Evolutionary conservation across 2,113 vertebrate genomes (phyloP), one percentile per base, ranked within the genome.

Genomic region (Anoplopoma fimbria): DNA sequence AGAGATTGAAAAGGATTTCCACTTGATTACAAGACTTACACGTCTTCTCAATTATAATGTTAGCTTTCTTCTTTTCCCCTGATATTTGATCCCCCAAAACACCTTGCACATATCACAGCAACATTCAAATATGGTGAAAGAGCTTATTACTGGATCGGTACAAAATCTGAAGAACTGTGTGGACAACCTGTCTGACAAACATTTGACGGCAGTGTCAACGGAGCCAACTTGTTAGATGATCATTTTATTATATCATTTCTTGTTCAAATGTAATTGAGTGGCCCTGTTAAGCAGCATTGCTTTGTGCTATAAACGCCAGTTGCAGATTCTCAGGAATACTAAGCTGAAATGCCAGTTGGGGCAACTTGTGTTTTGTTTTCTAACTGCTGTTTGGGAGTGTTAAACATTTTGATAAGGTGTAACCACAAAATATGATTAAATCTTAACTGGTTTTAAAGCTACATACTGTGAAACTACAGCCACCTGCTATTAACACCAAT

Each of bases 81-180:
- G 55, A 10, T 63, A 67, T 86, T 68, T 53, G 47, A 87, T 70
- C 64, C 45, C 61, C 27, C 29, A 10, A 71, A 69, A 81, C 70
- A 64, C 14, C 12, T 73, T 19, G 8, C 84, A 23, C 34, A 55
- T 70, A 84, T 80, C 73, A 77, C 34, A 25, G 63, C 40, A 76
- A 31, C 29, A 68, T 75, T 64, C 33, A 72, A 53, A 36, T 25
- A 27, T 60, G 34, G 57, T 77, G 65, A 82, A 34, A 69, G 68
- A 45, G 31, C 61, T 83, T 40, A 72, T 64, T 81, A 60, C 65
- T 36, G 47, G 53, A 62, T 42, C 76, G 81, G 78, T 71, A 55
- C 84, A 77, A 79, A n/a, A 85, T 85, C 79, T 74, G 77, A 55
- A 45, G 34, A 69, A 38, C 58, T 33, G 34, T 83, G 49, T 65